Conservation (phyloP, 2,888 invertebrate genomes). For the Rhingia rostrata region DNA sequence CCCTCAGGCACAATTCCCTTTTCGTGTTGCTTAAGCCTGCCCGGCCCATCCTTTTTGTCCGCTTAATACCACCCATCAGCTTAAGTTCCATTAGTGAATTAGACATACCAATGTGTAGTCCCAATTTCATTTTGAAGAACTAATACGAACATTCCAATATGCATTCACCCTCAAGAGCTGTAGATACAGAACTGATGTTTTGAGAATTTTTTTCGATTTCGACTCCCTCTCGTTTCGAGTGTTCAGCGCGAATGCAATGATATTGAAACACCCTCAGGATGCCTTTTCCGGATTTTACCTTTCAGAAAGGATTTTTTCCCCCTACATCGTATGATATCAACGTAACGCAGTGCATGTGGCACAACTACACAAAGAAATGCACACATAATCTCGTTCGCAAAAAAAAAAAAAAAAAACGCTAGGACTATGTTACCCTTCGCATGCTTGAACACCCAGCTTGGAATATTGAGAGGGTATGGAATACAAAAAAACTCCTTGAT, state of each 20-base stretch:
- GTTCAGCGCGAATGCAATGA: slow-evolving; percentile 35
- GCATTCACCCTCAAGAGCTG: not conserved
- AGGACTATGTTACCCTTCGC: not conserved
- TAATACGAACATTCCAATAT: not conserved
- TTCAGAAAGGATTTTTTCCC: slow-evolving; percentile 21
- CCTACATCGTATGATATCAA: slow-evolving; percentile 6
- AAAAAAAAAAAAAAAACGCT: not conserved
- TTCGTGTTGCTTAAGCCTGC: slow-evolving; percentile 48
- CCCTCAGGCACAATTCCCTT: slow-evolving; percentile 13
- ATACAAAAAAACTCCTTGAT: slow-evolving; percentile 13
- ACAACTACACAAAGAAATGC: not conserved
- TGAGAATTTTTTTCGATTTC: slow-evolving; percentile 38
- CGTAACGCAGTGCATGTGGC: slow-evolving; percentile 34
- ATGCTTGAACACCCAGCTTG: slow-evolving; percentile 22
- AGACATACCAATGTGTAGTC: slow-evolving; percentile 17
- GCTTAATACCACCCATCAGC: slow-evolving; percentile 38
- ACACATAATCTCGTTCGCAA: slow-evolving; percentile 34
- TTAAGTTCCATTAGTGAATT: slow-evolving; percentile 64
- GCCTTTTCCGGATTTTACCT: slow-evolving; percentile 39
- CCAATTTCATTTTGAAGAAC: slow-evolving; percentile 12
- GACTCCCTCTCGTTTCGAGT: not conserved
- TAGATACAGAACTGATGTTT: slow-evolving; percentile 30
- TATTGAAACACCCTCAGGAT: slow-evolving; percentile 57
- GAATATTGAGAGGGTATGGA: slow-evolving; percentile 19
- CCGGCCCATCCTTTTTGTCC: slow-evolving; percentile 1